Evolutionary conservation across 2,113 vertebrate genomes (phyloP), one percentile per base, ranked within the genome.

Genomic region (Lophura nycthemera): DNA sequence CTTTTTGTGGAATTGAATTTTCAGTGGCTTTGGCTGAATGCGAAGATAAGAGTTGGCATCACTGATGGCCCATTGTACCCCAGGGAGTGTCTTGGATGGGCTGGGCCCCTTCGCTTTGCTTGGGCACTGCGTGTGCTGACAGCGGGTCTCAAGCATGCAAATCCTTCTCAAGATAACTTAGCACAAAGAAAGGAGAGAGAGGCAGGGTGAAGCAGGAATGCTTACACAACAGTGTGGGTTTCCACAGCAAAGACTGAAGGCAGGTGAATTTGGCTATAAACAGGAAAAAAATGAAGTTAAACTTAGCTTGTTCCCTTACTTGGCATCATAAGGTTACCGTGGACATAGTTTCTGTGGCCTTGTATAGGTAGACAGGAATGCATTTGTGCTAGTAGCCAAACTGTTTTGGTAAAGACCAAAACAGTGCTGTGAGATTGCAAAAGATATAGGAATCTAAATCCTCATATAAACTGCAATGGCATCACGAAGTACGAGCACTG

Each of bases 391-490:
- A 16, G n/a, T 2, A 63, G 10, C 21, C 30, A 76, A 24, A 5
- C 10, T 36, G 15, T 70, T 66, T 27, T 70, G 60, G 21, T 60
- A 45, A 77, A 77, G 24, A n/a, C 71, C 2, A 0, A 0, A 1
- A 19, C 19, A 2, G 6, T 7, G 60, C 43, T n/a, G 0, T 47
- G 18, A 32, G 13, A 14, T 20, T 86, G 12, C 21, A 45, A 54
- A 67, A 47, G 25, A 11, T 75, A 93, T 64, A 71, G 34, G 34
- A 86, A 84, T 57, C 4, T 2, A 84, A 93, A 86, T 50, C 34
- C 14, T 81, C 30, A 6, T 40, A 63, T 34, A 80, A 88, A 83
- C 34, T 67, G 50, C 34, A 38, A 7, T 10, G 52, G 21, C 25
- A 21, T 43, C 0, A 0, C 60, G 43, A 86, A 86, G 25, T 50